phyloP scores from a whole-genome alignment of 2,888 invertebrate genomes.

The Xanthia togata region DNA sequence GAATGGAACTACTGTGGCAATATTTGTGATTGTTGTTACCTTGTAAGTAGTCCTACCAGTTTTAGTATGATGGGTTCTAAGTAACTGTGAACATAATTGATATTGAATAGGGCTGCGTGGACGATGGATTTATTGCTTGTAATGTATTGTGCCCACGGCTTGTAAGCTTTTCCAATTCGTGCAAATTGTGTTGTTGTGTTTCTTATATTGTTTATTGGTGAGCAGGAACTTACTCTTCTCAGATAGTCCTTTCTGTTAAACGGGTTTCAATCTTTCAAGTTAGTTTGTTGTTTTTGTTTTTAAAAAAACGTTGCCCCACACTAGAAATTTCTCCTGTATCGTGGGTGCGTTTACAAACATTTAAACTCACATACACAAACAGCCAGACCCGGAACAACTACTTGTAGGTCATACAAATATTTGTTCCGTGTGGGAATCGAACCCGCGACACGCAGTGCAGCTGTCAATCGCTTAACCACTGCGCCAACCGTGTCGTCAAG shows the following conservation, averaged over 20 bases:
- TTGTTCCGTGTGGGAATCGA: too few species aligned
- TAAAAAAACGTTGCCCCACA: too few species aligned
- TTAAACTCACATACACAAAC: too few species aligned
- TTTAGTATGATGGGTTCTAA: slow-evolving; percentile 45
- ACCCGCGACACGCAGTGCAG: too few species aligned
- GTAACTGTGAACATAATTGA: slow-evolving; percentile 61
- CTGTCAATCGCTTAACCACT: too few species aligned
- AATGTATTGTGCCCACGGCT: slow-evolving; percentile 35
- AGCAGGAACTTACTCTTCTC: not conserved
- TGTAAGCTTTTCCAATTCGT: slow-evolving; percentile 8
- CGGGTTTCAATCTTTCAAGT: not conserved
- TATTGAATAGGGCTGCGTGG: slow-evolving; percentile 42
- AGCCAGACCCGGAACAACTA: too few species aligned
- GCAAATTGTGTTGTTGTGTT: slow-evolving; percentile 34
- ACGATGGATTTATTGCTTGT: slow-evolving; percentile 33
- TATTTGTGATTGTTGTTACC: slow-evolving; percentile 39
- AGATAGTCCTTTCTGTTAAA: slow-evolving; percentile 5
- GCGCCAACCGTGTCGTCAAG: too few species aligned
- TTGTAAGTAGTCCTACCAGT: slow-evolving; percentile 47
- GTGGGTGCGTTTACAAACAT: too few species aligned
- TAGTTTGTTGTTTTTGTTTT: too few species aligned
- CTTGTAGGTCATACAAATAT: too few species aligned
- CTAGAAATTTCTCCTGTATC: too few species aligned
- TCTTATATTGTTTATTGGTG: slow-evolving; percentile 23
- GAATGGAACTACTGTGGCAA: slow-evolving; percentile 62